Percentiles rank a stretch among this genome's conserved stretches.
Evolutionary conservation across 2,888 invertebrate species (phyloP).

Genomic region (Hirtodrosophila cameraria): DNA sequence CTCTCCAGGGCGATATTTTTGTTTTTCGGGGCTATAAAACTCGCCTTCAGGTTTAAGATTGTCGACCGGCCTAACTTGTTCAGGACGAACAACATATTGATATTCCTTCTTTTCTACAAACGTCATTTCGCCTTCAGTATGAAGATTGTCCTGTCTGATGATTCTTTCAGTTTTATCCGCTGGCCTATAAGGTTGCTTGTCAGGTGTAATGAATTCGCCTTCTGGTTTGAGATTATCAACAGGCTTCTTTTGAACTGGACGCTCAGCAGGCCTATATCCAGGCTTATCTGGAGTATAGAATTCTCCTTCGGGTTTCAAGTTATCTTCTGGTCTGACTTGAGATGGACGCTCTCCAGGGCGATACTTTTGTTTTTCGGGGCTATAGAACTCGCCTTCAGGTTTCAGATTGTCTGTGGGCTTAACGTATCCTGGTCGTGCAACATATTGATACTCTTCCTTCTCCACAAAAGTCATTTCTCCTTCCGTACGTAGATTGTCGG

Average conservation of each 20-base stretch:
- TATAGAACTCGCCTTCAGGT: conserved; percentile 56
- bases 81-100: conserved; percentile 84
- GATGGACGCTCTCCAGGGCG: conserved; percentile 82
- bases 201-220: conserved; percentile 84
- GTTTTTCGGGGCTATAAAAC: conserved; percentile 65
- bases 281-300: conserved; percentile 85
- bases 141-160: conserved; percentile 85
- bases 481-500: conserved; percentile 86
- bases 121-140: conserved; percentile 85
- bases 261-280: conserved; percentile 83
- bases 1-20: conserved; percentile 20
- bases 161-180: conserved; percentile 84
- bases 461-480: conserved; percentile 85
- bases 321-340: conserved; percentile 85
- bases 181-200: conserved; percentile 82
- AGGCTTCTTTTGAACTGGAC: conserved; percentile 84
- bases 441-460: conserved; percentile 84
- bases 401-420: conserved; percentile 73
- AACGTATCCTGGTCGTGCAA: conserved; percentile 84
- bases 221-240: conserved; percentile 80
- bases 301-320: conserved; percentile 73
- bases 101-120: conserved; percentile 80
- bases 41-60: conserved; percentile 86
- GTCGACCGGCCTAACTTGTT: conserved; percentile 83
- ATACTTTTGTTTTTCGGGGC: conserved; percentile 75